phyloP scores from a whole-genome alignment of 2,797 vertebrate genomes.

The Scarus forsteni region DNA sequence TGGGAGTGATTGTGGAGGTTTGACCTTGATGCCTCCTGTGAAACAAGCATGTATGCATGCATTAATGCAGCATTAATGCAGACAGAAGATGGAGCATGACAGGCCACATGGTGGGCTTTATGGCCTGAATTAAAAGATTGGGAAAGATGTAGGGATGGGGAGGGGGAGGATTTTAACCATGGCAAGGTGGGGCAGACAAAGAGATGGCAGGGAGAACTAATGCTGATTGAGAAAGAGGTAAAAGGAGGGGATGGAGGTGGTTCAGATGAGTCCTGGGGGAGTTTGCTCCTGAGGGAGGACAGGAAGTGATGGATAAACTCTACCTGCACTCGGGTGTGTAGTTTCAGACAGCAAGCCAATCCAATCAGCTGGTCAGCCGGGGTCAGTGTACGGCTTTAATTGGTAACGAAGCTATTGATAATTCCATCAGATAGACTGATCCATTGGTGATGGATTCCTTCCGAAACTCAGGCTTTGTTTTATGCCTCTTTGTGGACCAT shows the following conservation, averaged over 20 bases:
- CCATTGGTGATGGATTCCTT: constrained; percentile 35
- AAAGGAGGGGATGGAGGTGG: too few species aligned
- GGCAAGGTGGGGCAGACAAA: not conserved
- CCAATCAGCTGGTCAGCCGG: constrained; percentile 15
- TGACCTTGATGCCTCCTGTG: constrained; percentile 29
- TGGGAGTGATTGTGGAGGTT: constrained; percentile 25
- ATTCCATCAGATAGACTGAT: constrained; percentile 34
- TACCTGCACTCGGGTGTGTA: constrained; percentile 4
- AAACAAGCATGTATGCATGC: constrained; percentile 3
- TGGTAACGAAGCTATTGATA: constrained; percentile 37
- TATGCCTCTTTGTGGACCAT: not conserved
- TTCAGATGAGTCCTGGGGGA: too few species aligned
- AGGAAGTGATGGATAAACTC: constrained; percentile 11
- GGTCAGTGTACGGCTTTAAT: constrained; percentile 24
- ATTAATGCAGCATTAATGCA: constrained; percentile 1
- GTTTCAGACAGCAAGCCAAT: constrained; percentile 39
- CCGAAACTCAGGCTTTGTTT: not conserved
- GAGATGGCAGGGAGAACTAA: not conserved
- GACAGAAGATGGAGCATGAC: constrained; percentile 2
- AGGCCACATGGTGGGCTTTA: not conserved
- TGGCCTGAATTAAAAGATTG: not conserved
- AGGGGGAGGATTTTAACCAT: not conserved
- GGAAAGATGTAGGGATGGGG: not conserved
- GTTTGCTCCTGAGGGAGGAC: not conserved
- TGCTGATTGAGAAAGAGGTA: too few species aligned